Evolutionary conservation across 2,113 vertebrate genomes (phyloP), one percentile per base, ranked within the genome.

Genomic region (Tretioscincus oriximinensis): DNA sequence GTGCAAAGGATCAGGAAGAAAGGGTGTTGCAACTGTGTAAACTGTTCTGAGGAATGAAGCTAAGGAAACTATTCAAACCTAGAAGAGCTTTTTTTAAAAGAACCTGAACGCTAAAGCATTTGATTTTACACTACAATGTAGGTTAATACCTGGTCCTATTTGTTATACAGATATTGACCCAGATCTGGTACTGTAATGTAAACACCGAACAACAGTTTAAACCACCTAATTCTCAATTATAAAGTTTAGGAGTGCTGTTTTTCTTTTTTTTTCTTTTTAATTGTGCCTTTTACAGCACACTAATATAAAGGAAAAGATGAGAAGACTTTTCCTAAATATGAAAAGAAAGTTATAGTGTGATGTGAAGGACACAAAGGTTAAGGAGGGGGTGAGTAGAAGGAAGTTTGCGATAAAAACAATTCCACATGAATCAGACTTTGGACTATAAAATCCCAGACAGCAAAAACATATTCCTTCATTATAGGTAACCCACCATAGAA

Each of bases 1-100:
- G 78, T 82, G n/a, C 61, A 66, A 85, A 88, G 81, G 84, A 80
- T 73, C 61, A 87, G 24, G 7, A 64, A 84, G 81, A 82, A 82
- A 73, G 68, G 35, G 31, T 60, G 35, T 80, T 76, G 69, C 78
- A 60, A 51, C n/a, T 70, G 9, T 14, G 74, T 0, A 0, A 67
- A 10, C 58, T 60, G 47, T 88, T 64, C 21, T 71, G 2, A 11
- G 29, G 0, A 0, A 26, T 78, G 0, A 0, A 11, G 77, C 0
- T 22, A 64, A 73, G 73, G 35, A 80, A 24, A 83, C 28, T 2
- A 24, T 63, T 31, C 28, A 66, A 18, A 66, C n/a, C 29, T 28
- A 66, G 68, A 31, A 81, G 81, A 63, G 31, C 35, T 41, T 41
- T 61, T 61, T 61, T 21, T 20, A 61, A 61, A 22, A 21, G 21